Conservation (phyloP, 2,797 vertebrate species). For the Enteromius mattozi region DNA sequence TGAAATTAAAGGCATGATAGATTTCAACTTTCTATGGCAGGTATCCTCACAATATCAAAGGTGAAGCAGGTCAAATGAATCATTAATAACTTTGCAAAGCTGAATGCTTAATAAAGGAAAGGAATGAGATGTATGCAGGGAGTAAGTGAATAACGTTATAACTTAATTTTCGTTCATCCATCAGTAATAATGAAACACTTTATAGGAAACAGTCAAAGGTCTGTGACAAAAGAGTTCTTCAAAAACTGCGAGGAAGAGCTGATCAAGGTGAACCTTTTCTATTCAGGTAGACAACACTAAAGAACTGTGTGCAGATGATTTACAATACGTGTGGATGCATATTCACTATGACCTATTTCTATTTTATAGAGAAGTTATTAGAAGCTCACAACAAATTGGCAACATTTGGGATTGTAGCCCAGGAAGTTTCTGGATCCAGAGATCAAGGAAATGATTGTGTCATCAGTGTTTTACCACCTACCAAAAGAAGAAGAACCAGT, state of each 20-base stretch:
- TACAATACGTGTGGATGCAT: background rate
- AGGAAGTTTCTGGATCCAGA: slow-evolving; percentile 24
- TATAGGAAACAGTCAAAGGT: slow-evolving; percentile 1
- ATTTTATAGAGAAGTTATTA: slow-evolving; percentile 61
- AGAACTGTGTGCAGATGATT: background rate
- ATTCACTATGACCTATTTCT: background rate
- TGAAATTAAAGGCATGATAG: slow-evolving; percentile 46
- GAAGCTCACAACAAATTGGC: slow-evolving; percentile 60
- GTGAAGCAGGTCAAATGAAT: slow-evolving; percentile 51
- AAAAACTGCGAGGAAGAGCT: slow-evolving; percentile 64
- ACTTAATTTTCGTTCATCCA: background rate
- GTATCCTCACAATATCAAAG: slow-evolving; percentile 43
- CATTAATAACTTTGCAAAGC: slow-evolving; percentile 46
- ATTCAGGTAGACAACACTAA: slow-evolving; percentile 60
- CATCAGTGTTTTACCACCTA: slow-evolving; percentile 21
- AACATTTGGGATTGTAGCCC: slow-evolving; percentile 53
- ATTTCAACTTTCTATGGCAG: slow-evolving; percentile 39
- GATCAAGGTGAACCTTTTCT: slow-evolving; percentile 65
- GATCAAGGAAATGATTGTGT: background rate
- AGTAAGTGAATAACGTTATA: background rate
- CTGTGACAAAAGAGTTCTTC: slow-evolving; percentile 57
- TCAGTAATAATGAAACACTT: background rate
- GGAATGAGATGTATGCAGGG: background rate
- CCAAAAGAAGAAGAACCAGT: slow-evolving; percentile 37
- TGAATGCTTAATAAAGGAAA: slow-evolving; percentile 19